Evolutionary conservation across 2,888 invertebrate genomes (phyloP), one percentile per base, ranked within the genome.

Genomic region (Leucoma salicis): DNA sequence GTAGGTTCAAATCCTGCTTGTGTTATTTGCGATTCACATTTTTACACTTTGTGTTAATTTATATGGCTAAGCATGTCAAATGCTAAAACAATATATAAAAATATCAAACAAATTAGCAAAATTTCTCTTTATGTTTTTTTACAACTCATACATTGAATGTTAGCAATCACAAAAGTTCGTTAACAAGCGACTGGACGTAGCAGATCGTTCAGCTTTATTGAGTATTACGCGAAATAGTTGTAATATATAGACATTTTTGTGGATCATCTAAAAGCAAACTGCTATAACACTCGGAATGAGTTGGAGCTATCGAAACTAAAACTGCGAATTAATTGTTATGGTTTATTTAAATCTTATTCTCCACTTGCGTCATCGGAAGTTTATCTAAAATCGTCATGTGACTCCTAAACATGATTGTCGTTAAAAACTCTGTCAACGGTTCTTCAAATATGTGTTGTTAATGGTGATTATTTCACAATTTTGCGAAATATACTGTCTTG

Each of bases 311-410:
- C 70, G 67, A 74, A 76, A 75, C 66, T 57, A 57, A 68, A 75
- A 66, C 63, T 65, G 49, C 58, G 38, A 60, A 70, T 69, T 73
- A 54, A 78, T 82, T 79, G 74, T 82, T 75, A 78, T 75, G 68
- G 73, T 71, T 76, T 78, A 78, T 85, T 82, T 77, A 75, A 79
- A 80, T 74, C 70, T 77, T 71, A 74, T 78, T 15, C 77, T 59
- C 67, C 62, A 42, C 63, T 70, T 77, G 80, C 83, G 85, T 82
- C 82, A 82, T 50, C 57, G 57, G 63, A 48, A 70, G 67, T 74
- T 72, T 77, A 70, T 74, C 73, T 67, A 47, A 48, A 53, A 46
- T 52, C 58, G 67, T 83, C 87, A 85, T 86, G 83, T 87, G 87
- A 86, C 75, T 69, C 48, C 49, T 35, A 68, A 60, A 57, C 49